Conservation (phyloP, 2,888 invertebrate species). For the Magallana nippona region DNA sequence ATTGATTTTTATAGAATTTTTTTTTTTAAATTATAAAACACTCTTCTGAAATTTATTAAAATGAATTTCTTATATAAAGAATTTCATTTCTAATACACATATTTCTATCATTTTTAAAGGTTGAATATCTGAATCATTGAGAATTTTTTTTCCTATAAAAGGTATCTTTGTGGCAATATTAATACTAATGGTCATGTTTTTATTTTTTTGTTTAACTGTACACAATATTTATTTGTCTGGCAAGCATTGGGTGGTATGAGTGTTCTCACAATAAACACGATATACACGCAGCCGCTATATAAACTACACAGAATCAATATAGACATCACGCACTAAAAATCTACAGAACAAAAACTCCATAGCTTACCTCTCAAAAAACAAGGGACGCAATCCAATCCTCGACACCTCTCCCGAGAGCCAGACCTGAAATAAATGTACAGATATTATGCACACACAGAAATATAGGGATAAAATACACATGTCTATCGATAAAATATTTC, state of each 20-base stretch:
- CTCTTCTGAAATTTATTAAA: too few species aligned
- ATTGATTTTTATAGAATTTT: too few species aligned
- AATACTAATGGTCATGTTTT: neutral
- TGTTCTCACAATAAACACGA: too few species aligned
- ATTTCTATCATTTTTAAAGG: neutral
- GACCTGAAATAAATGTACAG: conserved; percentile 31
- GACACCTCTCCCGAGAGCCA: neutral
- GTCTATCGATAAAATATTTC: conserved; percentile 39
- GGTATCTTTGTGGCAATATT: neutral
- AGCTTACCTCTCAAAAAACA: conserved; percentile 4
- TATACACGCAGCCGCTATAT: too few species aligned
- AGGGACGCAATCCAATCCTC: conserved; percentile 23
- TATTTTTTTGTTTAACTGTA: neutral
- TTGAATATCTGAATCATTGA: neutral
- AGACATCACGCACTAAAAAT: too few species aligned
- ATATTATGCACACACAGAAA: conserved; percentile 37
- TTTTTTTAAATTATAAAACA: too few species aligned
- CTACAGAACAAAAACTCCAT: too few species aligned
- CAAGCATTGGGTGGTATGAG: too few species aligned
- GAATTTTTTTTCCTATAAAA: neutral
- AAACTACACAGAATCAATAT: too few species aligned
- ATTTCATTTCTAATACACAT: too few species aligned
- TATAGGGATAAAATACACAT: conserved; percentile 19
- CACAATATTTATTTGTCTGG: neutral
- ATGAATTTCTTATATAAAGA: too few species aligned